A percentile compares a stretch with the other conserved stretches of the same genome.
Evolutionary conservation across 2,888 invertebrate species (phyloP).

Genomic region (Xestia sexstrigata): DNA sequence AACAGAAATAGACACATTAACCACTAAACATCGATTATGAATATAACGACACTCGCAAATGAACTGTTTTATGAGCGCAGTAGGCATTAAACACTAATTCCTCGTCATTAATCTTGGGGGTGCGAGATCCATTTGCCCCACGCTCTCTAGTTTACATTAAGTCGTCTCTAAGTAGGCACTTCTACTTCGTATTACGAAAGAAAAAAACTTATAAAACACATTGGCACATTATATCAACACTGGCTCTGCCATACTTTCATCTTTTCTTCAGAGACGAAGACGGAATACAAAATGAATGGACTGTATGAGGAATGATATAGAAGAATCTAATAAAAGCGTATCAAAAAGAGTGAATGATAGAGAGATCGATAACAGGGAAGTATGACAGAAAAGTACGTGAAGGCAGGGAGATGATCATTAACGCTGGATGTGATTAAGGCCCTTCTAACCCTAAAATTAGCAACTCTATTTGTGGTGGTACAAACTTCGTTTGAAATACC

Average conservation of each 20-base stretch:
- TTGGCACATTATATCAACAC: background rate
- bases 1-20: constrained; percentile 31
- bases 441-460: no score
- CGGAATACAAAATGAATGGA: background rate
- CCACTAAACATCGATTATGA: constrained; percentile 30
- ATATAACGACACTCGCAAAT: constrained; percentile 39
- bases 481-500: no score
- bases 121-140: constrained; percentile 35
- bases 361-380: background rate
- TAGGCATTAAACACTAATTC: constrained; percentile 42
- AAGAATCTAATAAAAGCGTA: background rate
- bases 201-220: background rate
- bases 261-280: no score
- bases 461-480: no score
- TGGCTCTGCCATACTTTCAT: background rate
- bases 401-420: no score
- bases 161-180: background rate
- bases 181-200: background rate
- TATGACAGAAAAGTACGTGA: background rate
- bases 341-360: background rate
- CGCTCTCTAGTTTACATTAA: constrained; percentile 22
- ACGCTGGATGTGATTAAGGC: background rate
- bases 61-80: constrained; percentile 49
- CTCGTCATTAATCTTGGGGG: constrained; percentile 34
- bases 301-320: background rate